Evolutionary conservation across 2,113 vertebrate species (phyloP), one percentile per base, ranked within the genome.

Genomic region (Craseonycteris thonglongyai): DNA sequence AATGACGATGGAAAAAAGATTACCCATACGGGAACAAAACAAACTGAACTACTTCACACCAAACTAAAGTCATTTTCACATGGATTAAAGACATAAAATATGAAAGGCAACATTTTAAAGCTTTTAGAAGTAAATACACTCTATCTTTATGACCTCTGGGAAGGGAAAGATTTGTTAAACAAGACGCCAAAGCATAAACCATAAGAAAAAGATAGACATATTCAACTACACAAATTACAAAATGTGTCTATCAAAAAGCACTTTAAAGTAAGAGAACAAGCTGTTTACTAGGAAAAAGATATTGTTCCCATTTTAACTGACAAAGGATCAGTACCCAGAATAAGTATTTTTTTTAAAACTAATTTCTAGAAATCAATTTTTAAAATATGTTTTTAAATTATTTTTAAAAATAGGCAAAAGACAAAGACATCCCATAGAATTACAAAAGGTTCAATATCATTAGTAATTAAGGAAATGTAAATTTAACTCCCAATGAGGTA

Each of bases 351-450:
- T 38, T 71, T 30, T 42, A 66, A 33, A 33, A 5, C n/a, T n/a
- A 87, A 74, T 42, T 13, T 65, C 47, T 79, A 80, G 51, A 86
- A 95, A 87, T 82, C 33, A 78, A 91, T 71, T 86, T 93, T 86
- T 49, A n/a, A 74, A 79, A 49, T 49, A 49, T 28, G 45, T 28
- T 61, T 45, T 45, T 42, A 12, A 51, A 87, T 61, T 14, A 30
- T n/a, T n/a, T n/a, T n/a, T 61, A 38, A 87, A 74, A 59, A 56
- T 49, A 40, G 42, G 33, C 21, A 69, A 92, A 95, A 88, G 58
- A 45, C 15, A 66, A 19, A 42, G n/a, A 54, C 3, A 69, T 8
- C 9, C 2, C 26, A 68, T 5, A 61, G 63, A 88, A 66, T 28
- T 35, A 66, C 28, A 35, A 81, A 72, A 91, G 15, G 1, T 59